phyloP scores from a whole-genome alignment of 2,888 invertebrate species.

The Heliconius aoede region DNA sequence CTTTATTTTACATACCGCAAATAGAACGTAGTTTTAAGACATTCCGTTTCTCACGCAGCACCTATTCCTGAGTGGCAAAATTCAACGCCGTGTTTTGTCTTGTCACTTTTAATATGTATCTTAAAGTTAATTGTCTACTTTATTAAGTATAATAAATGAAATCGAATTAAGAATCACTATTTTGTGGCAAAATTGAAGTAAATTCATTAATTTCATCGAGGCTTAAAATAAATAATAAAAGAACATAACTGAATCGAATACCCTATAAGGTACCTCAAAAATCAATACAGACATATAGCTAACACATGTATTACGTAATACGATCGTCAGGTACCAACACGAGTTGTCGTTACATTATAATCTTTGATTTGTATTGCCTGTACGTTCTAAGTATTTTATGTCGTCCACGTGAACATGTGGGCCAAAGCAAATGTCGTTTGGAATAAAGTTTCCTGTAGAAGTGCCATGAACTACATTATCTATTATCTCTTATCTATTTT shows the following conservation, averaged over 20 bases:
- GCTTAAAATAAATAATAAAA: too few relatives aligned
- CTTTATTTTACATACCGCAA: too few relatives aligned
- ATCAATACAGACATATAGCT: background rate
- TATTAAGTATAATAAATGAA: too few relatives aligned
- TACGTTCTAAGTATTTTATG: conserved; percentile 21
- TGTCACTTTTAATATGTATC: too few relatives aligned
- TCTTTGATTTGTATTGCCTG: conserved; percentile 12
- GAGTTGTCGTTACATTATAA: conserved; percentile 4
- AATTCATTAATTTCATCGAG: too few relatives aligned
- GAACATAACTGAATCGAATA: too few relatives aligned
- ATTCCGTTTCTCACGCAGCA: too few relatives aligned
- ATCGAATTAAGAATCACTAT: too few relatives aligned
- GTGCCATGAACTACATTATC: background rate
- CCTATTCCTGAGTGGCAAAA: too few relatives aligned
- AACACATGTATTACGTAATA: background rate
- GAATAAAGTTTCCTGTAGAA: background rate
- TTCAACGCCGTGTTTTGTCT: too few relatives aligned
- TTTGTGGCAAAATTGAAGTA: too few relatives aligned
- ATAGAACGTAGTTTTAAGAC: background rate
- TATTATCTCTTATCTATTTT: background rate
- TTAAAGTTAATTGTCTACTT: too few relatives aligned
- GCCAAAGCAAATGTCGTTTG: conserved; percentile 1
- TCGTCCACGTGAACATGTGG: conserved; percentile 20
- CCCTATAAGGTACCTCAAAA: background rate
- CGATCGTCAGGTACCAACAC: background rate